Base-by-base conservation (phyloP, 2,888 invertebrate genomes). In the Melanotus villosus region DNA sequence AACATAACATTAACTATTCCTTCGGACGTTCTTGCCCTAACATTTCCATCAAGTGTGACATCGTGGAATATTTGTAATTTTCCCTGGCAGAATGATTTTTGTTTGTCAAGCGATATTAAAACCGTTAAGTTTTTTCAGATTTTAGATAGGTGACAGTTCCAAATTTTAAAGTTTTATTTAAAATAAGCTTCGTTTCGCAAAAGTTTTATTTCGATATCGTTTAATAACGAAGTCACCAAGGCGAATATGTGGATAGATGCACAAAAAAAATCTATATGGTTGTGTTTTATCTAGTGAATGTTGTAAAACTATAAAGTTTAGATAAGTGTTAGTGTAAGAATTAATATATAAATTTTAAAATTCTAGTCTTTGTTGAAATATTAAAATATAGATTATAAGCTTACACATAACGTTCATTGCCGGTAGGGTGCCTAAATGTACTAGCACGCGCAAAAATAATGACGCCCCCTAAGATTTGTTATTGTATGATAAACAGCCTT, bases 31-130 rank as follows among this genome's bases (percentile, higher is more conserved):
- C 96, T 80, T 96, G 96, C 84, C 96, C 96, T 23, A 96, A 96
- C 88, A 96, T 96, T 86, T 95, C 96, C 71, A 96, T 97, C 79
- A 96, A 96, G 86, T 96, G 96, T 88, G 96, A 96, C 87, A 96
- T 97, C 80, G 96, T 96, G 78, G 96, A 96, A 83, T 96, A 97
- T 86, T 90, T 96, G 85, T 96, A 92, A 88, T 38, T 54, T 56
- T 38, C 41, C 41, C 34, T 36, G 12, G 16, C 26, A 62, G 30
- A 36, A 10, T 18, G 12, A 26, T 50, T 50, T 57, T 21, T 19
- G 18, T n/a, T n/a, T n/a, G n/a, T n/a, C n/a, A n/a, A n/a, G n/a
- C n/a, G n/a, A n/a, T n/a, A n/a, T n/a, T n/a, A n/a, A n/a, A n/a
- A n/a, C n/a, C n/a, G n/a, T n/a, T n/a, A n/a, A n/a, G n/a, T n/a